These are phyloP conservation scores for Caradrina kadenii DNA, from an alignment of 2,888 invertebrate genomes.

Conservation along the genomic window DNA sequence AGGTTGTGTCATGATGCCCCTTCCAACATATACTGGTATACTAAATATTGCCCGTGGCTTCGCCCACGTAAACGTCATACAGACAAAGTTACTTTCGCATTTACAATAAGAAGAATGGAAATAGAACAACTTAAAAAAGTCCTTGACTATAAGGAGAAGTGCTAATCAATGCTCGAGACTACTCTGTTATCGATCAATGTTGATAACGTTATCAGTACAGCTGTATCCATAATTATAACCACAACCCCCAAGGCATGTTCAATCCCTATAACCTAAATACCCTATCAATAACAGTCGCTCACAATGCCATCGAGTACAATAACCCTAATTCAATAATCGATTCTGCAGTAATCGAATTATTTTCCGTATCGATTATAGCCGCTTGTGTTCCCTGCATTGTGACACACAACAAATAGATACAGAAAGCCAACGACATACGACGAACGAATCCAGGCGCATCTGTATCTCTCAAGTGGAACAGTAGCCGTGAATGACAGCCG, in stretches of 20 bases:
- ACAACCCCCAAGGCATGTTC: not conserved
- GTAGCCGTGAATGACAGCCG: too few relatives aligned
- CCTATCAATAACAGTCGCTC: constrained; percentile 13
- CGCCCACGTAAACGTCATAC: too few relatives aligned
- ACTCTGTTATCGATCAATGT: not conserved
- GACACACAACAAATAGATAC: not conserved
- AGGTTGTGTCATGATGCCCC: too few relatives aligned
- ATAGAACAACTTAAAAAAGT: too few relatives aligned
- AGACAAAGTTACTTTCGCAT: too few relatives aligned
- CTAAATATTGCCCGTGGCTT: too few relatives aligned
- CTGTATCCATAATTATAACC: not conserved
- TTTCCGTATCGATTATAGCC: constrained; percentile 49
- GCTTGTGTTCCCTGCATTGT: constrained; percentile 36
- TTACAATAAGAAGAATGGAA: too few relatives aligned
- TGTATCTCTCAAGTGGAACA: too few relatives aligned
- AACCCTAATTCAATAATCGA: constrained; percentile 55
- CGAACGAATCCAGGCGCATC: too few relatives aligned
- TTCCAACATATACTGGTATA: too few relatives aligned
- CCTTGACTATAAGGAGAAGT: too few relatives aligned
- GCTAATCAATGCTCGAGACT: too few relatives aligned
- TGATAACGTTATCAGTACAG: not conserved
- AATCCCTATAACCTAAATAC: not conserved
- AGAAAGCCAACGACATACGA: constrained; percentile 3
- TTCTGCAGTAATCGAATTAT: constrained; percentile 45
- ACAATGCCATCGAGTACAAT: constrained; percentile 23